Evolutionary conservation across 2,797 vertebrate genomes (phyloP), one percentile per base, ranked within the genome.

Genomic region (Gila robusta): DNA sequence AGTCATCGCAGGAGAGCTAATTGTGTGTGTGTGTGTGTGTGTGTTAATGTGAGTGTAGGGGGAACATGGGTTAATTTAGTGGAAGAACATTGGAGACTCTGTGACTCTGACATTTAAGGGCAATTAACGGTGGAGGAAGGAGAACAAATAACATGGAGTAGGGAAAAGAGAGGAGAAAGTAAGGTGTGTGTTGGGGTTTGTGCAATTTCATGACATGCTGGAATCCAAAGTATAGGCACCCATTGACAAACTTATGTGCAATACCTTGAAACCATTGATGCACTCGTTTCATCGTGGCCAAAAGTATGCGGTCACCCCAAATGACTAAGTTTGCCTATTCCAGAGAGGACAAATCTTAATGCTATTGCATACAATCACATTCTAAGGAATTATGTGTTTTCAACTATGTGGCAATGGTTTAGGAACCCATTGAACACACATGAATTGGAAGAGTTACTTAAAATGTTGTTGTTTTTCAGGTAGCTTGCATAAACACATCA

Each of bases 41-140:
- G 44, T 86, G 56, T 37, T 12, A 4, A 14, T 47, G 39, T 80
- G 86, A 28, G 44, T 86, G 56, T 85, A 56, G 28, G 73, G 56
- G 67, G 72, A 91, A 87, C 88, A 92, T 84, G 66, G 95, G 97
- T 96, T 98, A 96, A 98, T 98, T 98, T 96, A 96, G 93, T 94
- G 95, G 95, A 96, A 96, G 91, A 94, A 89, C 91, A 97, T 96
- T 90, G 92, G 95, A 96, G 95, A 94, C 95, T 89, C 93, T 92
- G 94, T 96, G 96, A 95, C 91, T 90, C 95, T 98, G 97, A 98
- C 97, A 97, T 98, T 97, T 98, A 97, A 95, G 94, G 94, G 95
- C 96, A 98, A 98, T 98, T 98, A 99, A 95, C 93, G 93, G 72
- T 62, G 6, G 66, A 47, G 21, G 17, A 82, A 79, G 35, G 10